These are phyloP conservation scores for Vidua macroura DNA, from an alignment of 2,113 vertebrate genomes.

Conservation along the genomic window DNA sequence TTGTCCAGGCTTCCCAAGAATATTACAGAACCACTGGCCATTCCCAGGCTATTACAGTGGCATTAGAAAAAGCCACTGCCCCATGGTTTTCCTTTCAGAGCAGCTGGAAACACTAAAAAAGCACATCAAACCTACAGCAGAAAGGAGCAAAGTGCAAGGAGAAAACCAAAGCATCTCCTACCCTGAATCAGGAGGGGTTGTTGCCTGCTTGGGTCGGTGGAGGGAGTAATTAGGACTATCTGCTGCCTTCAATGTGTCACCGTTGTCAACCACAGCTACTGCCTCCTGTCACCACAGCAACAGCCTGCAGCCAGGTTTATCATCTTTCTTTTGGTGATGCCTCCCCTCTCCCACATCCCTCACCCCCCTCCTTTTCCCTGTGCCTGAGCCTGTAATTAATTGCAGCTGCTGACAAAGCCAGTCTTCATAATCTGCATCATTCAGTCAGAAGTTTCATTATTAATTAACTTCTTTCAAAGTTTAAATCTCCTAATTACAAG, in stretches of 20 bases:
- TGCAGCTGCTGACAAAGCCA: slow-evolving; percentile 66
- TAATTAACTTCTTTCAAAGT: slow-evolving; percentile 78
- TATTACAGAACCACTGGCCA: background rate
- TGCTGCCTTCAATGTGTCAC: slow-evolving; percentile 26
- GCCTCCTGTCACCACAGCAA: slow-evolving; percentile 62
- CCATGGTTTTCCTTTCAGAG: background rate
- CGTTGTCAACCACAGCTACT: background rate
- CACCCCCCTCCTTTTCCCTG: slow-evolving; percentile 23
- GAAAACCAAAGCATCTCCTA: background rate
- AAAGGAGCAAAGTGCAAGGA: background rate
- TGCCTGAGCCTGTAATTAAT: slow-evolving; percentile 74
- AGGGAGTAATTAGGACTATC: slow-evolving; percentile 47
- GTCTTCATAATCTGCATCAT: slow-evolving; percentile 60
- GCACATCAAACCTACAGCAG: background rate
- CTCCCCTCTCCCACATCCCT: background rate
- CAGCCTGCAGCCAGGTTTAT: slow-evolving; percentile 60
- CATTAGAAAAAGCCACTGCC: background rate
- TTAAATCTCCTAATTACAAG: slow-evolving; percentile 72
- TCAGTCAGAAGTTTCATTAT: slow-evolving; percentile 66
- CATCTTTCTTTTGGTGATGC: slow-evolving; percentile 5
- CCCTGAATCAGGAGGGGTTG: background rate
- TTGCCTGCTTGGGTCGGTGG: background rate
- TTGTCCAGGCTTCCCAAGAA: background rate
- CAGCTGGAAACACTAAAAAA: background rate
- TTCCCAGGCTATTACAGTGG: background rate